Percentiles rank a stretch among this genome's conserved stretches.
Evolutionary conservation across 2,888 invertebrate genomes (phyloP).

Genomic region (Cheilosia variabilis): DNA sequence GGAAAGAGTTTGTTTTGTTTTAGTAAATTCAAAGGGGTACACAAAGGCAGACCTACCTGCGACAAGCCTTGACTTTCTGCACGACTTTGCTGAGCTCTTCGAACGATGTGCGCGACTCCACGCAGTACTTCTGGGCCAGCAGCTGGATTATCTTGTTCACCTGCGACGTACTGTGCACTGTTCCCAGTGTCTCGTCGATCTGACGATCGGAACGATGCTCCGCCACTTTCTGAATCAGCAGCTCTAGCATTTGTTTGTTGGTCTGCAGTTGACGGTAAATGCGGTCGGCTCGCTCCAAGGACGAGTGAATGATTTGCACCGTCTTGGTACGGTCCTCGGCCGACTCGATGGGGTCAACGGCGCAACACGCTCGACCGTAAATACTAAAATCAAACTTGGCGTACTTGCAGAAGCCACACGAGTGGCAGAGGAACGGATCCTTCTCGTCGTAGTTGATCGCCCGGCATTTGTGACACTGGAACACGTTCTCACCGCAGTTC

Average conservation of each 20-base stretch:
- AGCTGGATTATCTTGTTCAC: slow-evolving; percentile 97
- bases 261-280: slow-evolving; percentile 95
- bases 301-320: slow-evolving; percentile 93
- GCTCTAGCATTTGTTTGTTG: slow-evolving; percentile 95
- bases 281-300: slow-evolving; percentile 97
- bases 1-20: neutral
- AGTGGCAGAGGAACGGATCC: slow-evolving; percentile 99
- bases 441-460: slow-evolving; percentile 99
- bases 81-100: slow-evolving; percentile 96
- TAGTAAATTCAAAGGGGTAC: neutral
- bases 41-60: slow-evolving; percentile 84
- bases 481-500: slow-evolving; percentile 95
- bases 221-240: slow-evolving; percentile 92
- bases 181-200: slow-evolving; percentile 85
- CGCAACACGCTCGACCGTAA: slow-evolving; percentile 95
- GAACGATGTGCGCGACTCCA: slow-evolving; percentile 96
- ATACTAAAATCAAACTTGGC: slow-evolving; percentile 99
- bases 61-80: slow-evolving; percentile 95
- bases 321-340: slow-evolving; percentile 98
- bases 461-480: slow-evolving; percentile 99
- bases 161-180: slow-evolving; percentile 85
- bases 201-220: slow-evolving; percentile 91
- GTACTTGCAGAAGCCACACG: slow-evolving; percentile 99
- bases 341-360: slow-evolving; percentile 98
- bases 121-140: slow-evolving; percentile 97